Evolutionary conservation across 2,797 vertebrate species (phyloP).

Genomic region (Rhabdophis nuchalis): DNA sequence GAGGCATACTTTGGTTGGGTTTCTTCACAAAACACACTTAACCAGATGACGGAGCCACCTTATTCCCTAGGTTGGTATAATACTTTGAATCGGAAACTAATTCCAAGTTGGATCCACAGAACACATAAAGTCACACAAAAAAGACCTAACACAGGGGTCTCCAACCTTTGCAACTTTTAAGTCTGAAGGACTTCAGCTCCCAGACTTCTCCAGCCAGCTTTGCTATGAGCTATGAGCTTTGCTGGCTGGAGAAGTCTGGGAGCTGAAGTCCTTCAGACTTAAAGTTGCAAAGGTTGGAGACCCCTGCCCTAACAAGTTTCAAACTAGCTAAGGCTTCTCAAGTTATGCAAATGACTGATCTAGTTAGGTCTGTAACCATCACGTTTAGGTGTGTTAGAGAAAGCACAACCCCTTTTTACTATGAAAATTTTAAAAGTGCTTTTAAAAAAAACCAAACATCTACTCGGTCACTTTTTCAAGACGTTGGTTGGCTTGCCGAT

Average conservation of each 20-base stretch:
- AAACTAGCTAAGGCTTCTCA: not conserved
- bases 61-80: not conserved
- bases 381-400: not conserved
- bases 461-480: not conserved
- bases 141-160: not conserved
- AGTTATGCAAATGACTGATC: not conserved
- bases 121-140: not conserved
- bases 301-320: not conserved
- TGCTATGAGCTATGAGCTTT: too few species aligned
- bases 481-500: not conserved
- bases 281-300: too few species aligned
- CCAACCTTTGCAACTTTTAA: too few species aligned
- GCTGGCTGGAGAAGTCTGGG: too few species aligned
- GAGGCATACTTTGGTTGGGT: not conserved
- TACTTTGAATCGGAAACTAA: not conserved
- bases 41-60: not conserved
- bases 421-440: not conserved
- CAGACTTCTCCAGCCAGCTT: too few species aligned
- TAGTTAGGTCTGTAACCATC: not conserved
- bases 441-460: not conserved
- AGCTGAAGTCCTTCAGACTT: too few species aligned
- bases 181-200: too few species aligned
- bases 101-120: not conserved
- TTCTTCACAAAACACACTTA: not conserved
- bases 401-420: not conserved